Evolutionary conservation across 2,888 invertebrate species (phyloP), one percentile per base, ranked within the genome.

Genomic region (Oxycera nigricornis): DNA sequence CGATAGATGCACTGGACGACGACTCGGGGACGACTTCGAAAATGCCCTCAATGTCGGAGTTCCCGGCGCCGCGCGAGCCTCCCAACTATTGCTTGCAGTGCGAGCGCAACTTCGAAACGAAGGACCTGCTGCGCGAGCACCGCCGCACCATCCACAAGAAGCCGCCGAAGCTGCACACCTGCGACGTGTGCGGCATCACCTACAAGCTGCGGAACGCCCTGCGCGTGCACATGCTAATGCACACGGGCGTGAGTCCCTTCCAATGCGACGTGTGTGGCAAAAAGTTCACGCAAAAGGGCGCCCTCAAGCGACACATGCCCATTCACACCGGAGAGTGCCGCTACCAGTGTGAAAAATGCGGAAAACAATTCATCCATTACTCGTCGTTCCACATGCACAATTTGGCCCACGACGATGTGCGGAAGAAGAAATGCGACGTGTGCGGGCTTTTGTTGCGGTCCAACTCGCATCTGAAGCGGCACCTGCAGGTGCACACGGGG

Each of bases 281-380:
- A 79, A 83, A 85, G 39, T 89, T 89, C 78, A 88, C 88, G 1
- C 88, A 88, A 79, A 88, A 88, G 80, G 86, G 85, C 11, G 87
- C 87, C 1, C 81, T 88, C 17, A 84, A 85, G 78, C 82, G 88
- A 46, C 88, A 89, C 79, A 79, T 86, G 75, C 86, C 86, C 4
- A 86, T 89, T 74, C 88, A 88, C 79, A 88, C 88, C 1, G 88
- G 87, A 1, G 86, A 86, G 77, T 81, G 81, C 46, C 85, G 84
- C 1, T 86, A 83, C 77, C 84, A 86, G 76, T 86, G 86, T 76
- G 84, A 85, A 72, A 77, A 83, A 26, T 86, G 86, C 78, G 85
- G 85, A 4, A 86, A 86, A 78, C 81, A 84, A 73, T 86, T 86
- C 77, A 79, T 84, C 11, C 85, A 86, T 79, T 85, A 85, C 62